phyloP scores from a whole-genome alignment of 2,888 invertebrate species.

The Podotricha telesiphe region DNA sequence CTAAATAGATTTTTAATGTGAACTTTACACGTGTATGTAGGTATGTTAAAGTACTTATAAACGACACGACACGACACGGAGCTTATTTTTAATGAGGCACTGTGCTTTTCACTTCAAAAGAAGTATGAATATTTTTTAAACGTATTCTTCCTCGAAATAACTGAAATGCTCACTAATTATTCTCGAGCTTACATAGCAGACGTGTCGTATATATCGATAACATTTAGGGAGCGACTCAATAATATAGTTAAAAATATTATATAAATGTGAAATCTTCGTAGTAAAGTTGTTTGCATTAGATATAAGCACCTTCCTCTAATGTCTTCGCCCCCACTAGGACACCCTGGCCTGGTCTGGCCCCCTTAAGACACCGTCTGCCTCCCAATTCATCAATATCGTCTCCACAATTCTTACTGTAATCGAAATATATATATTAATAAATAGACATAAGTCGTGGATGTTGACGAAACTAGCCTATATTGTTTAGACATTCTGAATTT shows the following conservation, averaged over 20 bases:
- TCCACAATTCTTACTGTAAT: background rate
- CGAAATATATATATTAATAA: background rate
- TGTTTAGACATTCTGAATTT: background rate
- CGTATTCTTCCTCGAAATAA: background rate
- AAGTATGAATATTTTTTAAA: background rate
- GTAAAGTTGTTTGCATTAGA: background rate
- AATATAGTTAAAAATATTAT: background rate
- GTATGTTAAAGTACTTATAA: background rate
- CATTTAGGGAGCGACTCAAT: background rate
- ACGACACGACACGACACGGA: background rate
- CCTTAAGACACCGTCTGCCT: constrained; percentile 15
- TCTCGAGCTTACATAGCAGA: background rate
- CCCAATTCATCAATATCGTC: background rate
- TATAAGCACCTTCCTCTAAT: background rate
- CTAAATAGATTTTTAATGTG: background rate
- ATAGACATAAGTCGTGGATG: background rate
- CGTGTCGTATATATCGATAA: background rate
- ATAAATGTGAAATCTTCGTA: background rate
- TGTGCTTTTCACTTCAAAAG: background rate
- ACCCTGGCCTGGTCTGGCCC: no score
- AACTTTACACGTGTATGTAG: background rate
- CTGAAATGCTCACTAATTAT: background rate
- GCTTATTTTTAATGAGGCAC: constrained; percentile 6
- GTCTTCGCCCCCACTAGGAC: background rate
- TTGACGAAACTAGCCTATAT: background rate